Percentiles rank a stretch among this genome's conserved stretches.
phyloP scores from a whole-genome alignment of 2,888 invertebrate species.

The Graphium colonna region DNA sequence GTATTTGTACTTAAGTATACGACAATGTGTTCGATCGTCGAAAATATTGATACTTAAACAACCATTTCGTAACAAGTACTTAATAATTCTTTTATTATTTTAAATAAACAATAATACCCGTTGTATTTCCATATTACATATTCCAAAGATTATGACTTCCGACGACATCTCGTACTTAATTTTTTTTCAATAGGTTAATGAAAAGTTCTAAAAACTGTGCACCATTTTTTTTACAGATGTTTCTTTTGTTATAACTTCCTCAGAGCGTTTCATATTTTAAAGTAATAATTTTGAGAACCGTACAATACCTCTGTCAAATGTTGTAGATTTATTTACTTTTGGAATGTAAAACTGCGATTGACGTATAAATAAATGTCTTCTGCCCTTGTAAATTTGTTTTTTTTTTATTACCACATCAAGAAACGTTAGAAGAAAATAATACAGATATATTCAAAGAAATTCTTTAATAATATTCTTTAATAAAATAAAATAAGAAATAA shows the following conservation, averaged over 20 bases:
- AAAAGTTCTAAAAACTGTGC: conserved; percentile 7
- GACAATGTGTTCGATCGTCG: conserved; percentile 57
- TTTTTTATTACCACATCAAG: background rate
- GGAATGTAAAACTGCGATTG: conserved; percentile 29
- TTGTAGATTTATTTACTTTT: conserved; percentile 29
- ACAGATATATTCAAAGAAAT: too few species aligned
- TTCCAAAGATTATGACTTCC: conserved; percentile 14
- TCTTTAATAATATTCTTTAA: too few species aligned
- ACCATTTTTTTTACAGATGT: conserved; percentile 11
- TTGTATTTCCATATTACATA: background rate
- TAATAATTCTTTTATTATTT: conserved; percentile 15
- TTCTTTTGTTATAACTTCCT: conserved; percentile 19
- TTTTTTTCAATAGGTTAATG: background rate
- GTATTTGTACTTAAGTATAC: conserved; percentile 57
- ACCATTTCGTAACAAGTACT: conserved; percentile 25
- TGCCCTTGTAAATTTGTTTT: conserved; percentile 7
- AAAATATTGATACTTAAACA: conserved; percentile 33
- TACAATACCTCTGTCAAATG: conserved; percentile 37
- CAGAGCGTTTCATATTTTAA: conserved; percentile 24
- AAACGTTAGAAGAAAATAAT: too few species aligned
- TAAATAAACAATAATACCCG: conserved; percentile 1
- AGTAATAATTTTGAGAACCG: conserved; percentile 27
- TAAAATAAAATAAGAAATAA: background rate
- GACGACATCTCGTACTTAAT: conserved; percentile 11
- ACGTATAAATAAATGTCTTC: conserved; percentile 24